Conservation (phyloP, 2,113 vertebrate species). For the Pangasianodon hypophthalmus region DNA sequence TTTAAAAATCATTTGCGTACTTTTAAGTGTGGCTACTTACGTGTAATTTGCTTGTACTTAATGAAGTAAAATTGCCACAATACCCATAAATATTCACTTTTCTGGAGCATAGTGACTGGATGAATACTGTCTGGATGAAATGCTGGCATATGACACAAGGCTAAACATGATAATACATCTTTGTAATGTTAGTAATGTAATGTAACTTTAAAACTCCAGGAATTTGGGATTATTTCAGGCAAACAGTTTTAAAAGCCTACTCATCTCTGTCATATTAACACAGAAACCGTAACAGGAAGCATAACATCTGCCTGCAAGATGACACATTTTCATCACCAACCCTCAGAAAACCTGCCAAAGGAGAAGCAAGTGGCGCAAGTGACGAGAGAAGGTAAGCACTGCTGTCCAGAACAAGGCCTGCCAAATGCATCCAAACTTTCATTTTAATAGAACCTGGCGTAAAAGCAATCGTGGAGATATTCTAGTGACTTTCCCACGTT, state of each 20-base stretch:
- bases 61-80: neutral
- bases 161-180: neutral
- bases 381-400: slow-evolving; percentile 27
- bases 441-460: slow-evolving; percentile 14
- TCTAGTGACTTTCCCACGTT: slow-evolving; percentile 49
- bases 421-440: slow-evolving; percentile 11
- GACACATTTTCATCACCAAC: slow-evolving; percentile 54
- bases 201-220: neutral
- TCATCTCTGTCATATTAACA: slow-evolving; percentile 43
- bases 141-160: neutral
- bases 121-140: neutral
- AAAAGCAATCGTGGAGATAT: slow-evolving; percentile 34
- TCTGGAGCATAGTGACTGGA: neutral
- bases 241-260: slow-evolving; percentile 19
- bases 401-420: slow-evolving; percentile 28
- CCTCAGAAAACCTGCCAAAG: slow-evolving; percentile 51
- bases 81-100: neutral
- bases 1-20: neutral
- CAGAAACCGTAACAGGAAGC: slow-evolving; percentile 45
- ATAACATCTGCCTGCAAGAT: slow-evolving; percentile 53
- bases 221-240: neutral
- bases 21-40: neutral
- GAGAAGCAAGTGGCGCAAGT: slow-evolving; percentile 39
- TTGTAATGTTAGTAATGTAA: neutral
- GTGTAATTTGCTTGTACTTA: neutral